Evolutionary conservation across 2,113 vertebrate species (phyloP).

Genomic region (Mandrillus leucophaeus): DNA sequence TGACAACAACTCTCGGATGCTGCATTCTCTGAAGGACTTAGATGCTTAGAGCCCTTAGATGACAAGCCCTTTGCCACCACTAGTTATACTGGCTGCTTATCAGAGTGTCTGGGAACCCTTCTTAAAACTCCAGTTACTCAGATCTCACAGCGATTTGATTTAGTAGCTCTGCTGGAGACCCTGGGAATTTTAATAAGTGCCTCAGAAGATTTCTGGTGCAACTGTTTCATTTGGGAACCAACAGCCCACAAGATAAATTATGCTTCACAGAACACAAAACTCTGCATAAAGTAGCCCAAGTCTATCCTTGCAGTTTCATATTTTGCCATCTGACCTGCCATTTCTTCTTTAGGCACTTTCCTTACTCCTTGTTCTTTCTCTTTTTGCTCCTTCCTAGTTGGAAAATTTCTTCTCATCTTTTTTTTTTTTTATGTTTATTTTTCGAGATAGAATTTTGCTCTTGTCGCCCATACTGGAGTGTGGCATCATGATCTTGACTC

Average conservation of each 20-base stretch:
- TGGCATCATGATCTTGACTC: too few species aligned
- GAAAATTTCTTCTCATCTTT: background rate
- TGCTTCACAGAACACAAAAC: background rate
- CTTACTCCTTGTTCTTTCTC: background rate
- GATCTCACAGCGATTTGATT: background rate
- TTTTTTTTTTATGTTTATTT: background rate
- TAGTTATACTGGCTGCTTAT: background rate
- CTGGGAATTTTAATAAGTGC: background rate
- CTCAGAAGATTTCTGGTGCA: background rate
- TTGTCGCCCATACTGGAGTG: too few species aligned
- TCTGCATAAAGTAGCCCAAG: background rate
- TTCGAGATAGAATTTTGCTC: too few species aligned
- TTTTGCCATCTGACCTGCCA: background rate
- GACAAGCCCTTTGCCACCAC: background rate
- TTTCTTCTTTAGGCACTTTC: background rate
- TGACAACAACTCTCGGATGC: background rate
- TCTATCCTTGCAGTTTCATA: background rate
- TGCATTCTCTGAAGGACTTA: background rate
- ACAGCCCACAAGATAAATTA: background rate
- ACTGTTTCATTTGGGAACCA: background rate
- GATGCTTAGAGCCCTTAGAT: background rate
- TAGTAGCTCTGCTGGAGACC: background rate
- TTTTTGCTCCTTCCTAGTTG: background rate
- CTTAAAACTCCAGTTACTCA: background rate
- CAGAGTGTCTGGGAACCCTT: background rate